These are phyloP conservation scores for Poecilobothrus nobilitatus DNA, from an alignment of 2,888 invertebrate species.

Conservation along the genomic window DNA sequence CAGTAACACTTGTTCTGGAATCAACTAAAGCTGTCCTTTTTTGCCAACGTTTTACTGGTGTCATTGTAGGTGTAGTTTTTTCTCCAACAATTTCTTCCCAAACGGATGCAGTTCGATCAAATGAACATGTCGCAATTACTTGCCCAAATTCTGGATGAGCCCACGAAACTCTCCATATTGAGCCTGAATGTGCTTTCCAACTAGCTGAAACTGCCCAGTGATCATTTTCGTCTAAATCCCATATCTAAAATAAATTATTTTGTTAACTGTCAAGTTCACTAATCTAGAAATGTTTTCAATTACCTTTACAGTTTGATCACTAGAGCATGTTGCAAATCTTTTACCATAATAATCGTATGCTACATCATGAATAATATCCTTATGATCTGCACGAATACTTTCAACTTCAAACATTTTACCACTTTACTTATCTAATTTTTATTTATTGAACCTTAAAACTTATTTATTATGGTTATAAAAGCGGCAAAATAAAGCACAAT, in stretches of 20 bases:
- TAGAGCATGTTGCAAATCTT: constrained; percentile 97
- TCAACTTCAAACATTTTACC: constrained; percentile 68
- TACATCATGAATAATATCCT: constrained; percentile 96
- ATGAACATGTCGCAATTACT: constrained; percentile 97
- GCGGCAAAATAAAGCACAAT: neutral
- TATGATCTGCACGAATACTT: constrained; percentile 86
- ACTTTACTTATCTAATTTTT: neutral
- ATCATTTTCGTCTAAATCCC: constrained; percentile 83
- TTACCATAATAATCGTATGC: constrained; percentile 96
- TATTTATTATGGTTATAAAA: neutral
- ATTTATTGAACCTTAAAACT: neutral
- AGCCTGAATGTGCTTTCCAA: constrained; percentile 97
- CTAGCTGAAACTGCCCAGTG: constrained; percentile 85
- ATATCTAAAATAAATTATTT: constrained; percentile 56
- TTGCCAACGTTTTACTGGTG: constrained; percentile 75
- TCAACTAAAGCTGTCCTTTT: constrained; percentile 89
- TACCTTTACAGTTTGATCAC: constrained; percentile 96
- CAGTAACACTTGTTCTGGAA: constrained; percentile 93
- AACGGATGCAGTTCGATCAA: constrained; percentile 92
- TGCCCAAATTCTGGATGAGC: constrained; percentile 99
- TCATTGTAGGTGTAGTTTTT: constrained; percentile 60
- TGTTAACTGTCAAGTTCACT: neutral
- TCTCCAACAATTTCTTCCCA: constrained; percentile 94
- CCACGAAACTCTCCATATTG: constrained; percentile 98
- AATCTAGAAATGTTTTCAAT: constrained; percentile 20